Base-by-base conservation (phyloP, 1,140 invertebrate genomes). In the Heliothis subflexa region DNA sequence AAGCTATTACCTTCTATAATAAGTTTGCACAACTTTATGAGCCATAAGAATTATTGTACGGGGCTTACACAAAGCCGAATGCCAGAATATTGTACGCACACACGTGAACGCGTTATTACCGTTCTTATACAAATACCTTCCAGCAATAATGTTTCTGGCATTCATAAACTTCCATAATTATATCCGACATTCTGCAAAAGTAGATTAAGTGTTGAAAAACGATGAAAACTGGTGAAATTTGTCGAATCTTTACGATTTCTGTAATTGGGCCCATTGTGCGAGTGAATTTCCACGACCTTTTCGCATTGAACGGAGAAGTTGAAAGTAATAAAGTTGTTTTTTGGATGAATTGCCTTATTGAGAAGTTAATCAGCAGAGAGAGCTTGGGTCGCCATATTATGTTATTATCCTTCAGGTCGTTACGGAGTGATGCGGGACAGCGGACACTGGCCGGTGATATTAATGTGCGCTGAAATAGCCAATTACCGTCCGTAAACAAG, bases 301-400 rank as follows among this genome's bases (percentile, higher is more conserved):
- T 85, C 83, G 81, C 77, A 83, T 87, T 88, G 84, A 79, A 84
- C 78, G 81, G 78, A 72, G 86, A 89, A 89, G 84, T 91, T 87
- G 85, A 87, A 86, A 91, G 87, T 88, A 88, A 90, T 91, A 90
- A 91, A 91, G 83, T 91, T 90, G 87, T 89, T 91, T 87, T 88
- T 89, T 88, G 84, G 85, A 87, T 88, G 86, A 91, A 91, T 91
- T 89, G 88, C 85, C 84, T 91, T 90, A 88, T 88, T 86, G 84
- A 82, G 83, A 91, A 91, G 86, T 91, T 88, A 91, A 91, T 91
- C 86, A 86, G 82, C 81, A 83, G 72, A 81, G 81, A 81, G 83
- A 85, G 80, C 72, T 49, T 66, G 70, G 21, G 52, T 25, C 71
- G 33, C 21, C 21, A 14, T 57, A 72, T 72, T 33, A 64, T 64